Base-by-base conservation (phyloP, 1,140 invertebrate species). In the Trichogramma pretiosum region DNA sequence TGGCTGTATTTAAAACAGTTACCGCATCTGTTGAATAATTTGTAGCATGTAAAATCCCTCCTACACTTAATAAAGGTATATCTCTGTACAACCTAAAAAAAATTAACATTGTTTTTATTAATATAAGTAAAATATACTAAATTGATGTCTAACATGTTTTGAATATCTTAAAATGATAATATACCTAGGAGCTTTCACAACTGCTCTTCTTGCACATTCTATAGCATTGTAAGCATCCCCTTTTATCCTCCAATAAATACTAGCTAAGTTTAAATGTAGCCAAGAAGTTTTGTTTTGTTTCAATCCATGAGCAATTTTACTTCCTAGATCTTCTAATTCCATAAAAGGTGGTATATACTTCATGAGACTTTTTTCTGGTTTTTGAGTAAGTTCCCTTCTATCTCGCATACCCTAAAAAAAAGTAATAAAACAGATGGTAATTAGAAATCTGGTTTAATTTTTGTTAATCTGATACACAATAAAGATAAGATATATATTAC, bases 201-300 rank as follows among this genome's bases (percentile, higher is more conserved):
- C 74, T 23, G 89, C 85, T 56, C 87, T 65, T 14, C 87, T 73
- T 16, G 83, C 77, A 70, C 89, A 93, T 61, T 92, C 87, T 39
- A 92, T 68, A 9, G 87, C 87, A 61, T 85, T 80, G 22, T 78
- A 75, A 8, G 85, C 79, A 62, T 89, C 77, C 21, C 89, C 89
- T 59, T 79, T 79, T 2, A 86, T 80, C 40, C 88, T 75, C 89
- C 88, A 93, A 72, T 87, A 92, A 46, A 91, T 79, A 13, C 87
- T 80, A 34, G 85, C 87, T 58, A 92, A 73, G 62, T 89, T 88
- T 59, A 89, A 84, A 60, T 89, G 79, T 16, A 89, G 72, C 89
- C 89, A 93, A 0, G 86, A 90, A 2, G 81, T 80, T 34, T 73
- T 78, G 64, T 92, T 89, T 61, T 77, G 75, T 45, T 69, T 61